Conservation (phyloP, 2,797 vertebrate genomes). For the Taenioides sp. region DNA sequence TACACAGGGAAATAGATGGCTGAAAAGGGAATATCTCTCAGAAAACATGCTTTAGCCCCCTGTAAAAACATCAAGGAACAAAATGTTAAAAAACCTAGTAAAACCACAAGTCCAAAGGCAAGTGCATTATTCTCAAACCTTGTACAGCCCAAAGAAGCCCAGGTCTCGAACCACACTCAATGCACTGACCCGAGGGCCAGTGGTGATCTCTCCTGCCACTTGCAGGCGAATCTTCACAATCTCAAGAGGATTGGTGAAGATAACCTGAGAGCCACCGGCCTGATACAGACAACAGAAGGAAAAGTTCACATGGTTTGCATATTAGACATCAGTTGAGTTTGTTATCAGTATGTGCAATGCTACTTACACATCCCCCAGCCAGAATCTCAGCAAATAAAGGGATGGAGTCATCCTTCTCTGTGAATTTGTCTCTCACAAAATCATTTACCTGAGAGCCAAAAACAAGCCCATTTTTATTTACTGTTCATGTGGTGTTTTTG, state of each 20-base stretch:
- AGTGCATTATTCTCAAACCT: constrained; percentile 75
- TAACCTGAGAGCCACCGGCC: constrained; percentile 97
- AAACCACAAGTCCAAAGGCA: background rate
- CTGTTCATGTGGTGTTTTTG: background rate
- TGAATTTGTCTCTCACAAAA: constrained; percentile 96
- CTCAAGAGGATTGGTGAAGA: constrained; percentile 98
- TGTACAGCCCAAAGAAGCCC: constrained; percentile 96
- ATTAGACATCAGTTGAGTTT: background rate
- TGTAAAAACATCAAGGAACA: constrained; percentile 52
- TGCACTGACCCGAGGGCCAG: constrained; percentile 93
- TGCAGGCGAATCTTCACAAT: constrained; percentile 99
- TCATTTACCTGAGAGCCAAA: constrained; percentile 86
- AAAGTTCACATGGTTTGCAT: background rate
- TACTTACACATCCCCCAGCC: constrained; percentile 95
- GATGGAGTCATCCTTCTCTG: constrained; percentile 83
- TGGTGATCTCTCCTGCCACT: constrained; percentile 98
- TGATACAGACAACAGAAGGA: constrained; percentile 47
- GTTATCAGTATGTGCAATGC: background rate
- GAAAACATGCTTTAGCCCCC: constrained; percentile 99
- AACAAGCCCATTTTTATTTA: background rate
- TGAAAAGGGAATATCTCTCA: constrained; percentile 99
- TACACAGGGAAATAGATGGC: constrained; percentile 98
- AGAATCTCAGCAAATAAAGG: constrained; percentile 88
- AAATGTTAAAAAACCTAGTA: constrained; percentile 1
- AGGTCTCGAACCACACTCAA: constrained; percentile 91